Conservation (phyloP, 2,113 vertebrate species). For the Polypterus bichir region DNA sequence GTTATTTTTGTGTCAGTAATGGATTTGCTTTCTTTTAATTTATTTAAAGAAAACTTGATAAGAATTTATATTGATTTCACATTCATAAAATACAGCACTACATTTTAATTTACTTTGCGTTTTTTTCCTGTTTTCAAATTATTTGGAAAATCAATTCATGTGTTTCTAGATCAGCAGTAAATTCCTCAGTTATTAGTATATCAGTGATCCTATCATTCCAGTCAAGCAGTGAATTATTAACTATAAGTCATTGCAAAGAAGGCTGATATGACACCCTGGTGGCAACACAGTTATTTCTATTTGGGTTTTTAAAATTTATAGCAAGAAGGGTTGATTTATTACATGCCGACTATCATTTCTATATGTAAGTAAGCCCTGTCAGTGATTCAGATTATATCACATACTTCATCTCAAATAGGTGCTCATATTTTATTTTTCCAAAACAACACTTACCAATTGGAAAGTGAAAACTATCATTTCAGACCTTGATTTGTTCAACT, state of each 20-base stretch:
- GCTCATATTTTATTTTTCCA: not conserved
- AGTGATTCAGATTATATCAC: conserved; percentile 19
- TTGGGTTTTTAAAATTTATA: conserved; percentile 29
- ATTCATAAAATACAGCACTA: too few species aligned
- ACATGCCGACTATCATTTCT: conserved; percentile 28
- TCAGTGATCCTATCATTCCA: conserved; percentile 32
- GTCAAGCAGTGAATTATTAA: conserved; percentile 45
- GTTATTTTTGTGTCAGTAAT: too few species aligned
- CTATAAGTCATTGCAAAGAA: conserved; percentile 33
- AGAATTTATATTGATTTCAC: too few species aligned
- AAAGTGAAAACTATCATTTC: too few species aligned
- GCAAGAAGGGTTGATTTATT: conserved; percentile 21
- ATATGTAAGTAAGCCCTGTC: conserved; percentile 31
- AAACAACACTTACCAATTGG: not conserved
- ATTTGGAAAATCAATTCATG: not conserved
- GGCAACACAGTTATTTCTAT: conserved; percentile 39
- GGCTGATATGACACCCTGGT: conserved; percentile 26
- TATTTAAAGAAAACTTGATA: too few species aligned
- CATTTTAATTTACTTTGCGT: too few species aligned
- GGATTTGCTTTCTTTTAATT: too few species aligned
- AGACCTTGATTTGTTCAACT: too few species aligned
- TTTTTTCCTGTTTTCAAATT: too few species aligned
- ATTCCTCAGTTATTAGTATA: conserved; percentile 41
- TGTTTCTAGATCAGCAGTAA: conserved; percentile 30
- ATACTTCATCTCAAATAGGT: not conserved